Percentiles rank a stretch among this genome's conserved stretches.
phyloP scores from a whole-genome alignment of 2,888 invertebrate genomes.

The Priapulus caudatus region DNA sequence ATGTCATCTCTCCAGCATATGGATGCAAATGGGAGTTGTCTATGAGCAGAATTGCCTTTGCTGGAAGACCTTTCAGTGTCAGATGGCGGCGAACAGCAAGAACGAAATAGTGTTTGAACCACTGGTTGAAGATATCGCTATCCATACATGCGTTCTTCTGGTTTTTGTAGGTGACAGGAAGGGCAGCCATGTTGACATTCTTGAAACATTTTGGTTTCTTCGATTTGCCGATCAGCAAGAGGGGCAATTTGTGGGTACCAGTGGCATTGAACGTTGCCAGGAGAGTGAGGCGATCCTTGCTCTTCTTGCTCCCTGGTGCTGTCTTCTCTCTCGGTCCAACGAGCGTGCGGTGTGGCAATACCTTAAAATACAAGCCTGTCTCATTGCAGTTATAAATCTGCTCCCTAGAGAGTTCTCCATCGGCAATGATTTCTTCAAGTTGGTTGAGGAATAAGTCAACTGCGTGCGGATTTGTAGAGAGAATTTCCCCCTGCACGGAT shows the following conservation, averaged over 20 bases:
- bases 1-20: slow-evolving; percentile 7
- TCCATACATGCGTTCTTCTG: slow-evolving; percentile 23
- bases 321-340: not conserved
- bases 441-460: no score
- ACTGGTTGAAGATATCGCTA: slow-evolving; percentile 15
- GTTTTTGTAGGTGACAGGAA: slow-evolving; percentile 10
- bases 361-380: slow-evolving; percentile 7
- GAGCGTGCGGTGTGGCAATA: slow-evolving; percentile 5
- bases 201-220: slow-evolving; percentile 11
- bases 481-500: no score
- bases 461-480: no score
- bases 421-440: no score
- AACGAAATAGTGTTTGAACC: no score
- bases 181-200: not conserved
- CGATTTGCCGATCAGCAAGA: slow-evolving; percentile 13
- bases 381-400: slow-evolving; percentile 8
- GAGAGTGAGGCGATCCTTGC: slow-evolving; percentile 13
- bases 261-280: slow-evolving; percentile 14
- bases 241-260: slow-evolving; percentile 15
- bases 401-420: no score
- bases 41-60: slow-evolving; percentile 11
- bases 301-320: slow-evolving; percentile 5
- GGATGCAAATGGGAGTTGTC: slow-evolving; percentile 20
- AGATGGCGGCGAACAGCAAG: no score
- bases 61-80: no score